Evolutionary conservation across 1,140 invertebrate genomes (phyloP).

Genomic region (Onthophagus taurus): DNA sequence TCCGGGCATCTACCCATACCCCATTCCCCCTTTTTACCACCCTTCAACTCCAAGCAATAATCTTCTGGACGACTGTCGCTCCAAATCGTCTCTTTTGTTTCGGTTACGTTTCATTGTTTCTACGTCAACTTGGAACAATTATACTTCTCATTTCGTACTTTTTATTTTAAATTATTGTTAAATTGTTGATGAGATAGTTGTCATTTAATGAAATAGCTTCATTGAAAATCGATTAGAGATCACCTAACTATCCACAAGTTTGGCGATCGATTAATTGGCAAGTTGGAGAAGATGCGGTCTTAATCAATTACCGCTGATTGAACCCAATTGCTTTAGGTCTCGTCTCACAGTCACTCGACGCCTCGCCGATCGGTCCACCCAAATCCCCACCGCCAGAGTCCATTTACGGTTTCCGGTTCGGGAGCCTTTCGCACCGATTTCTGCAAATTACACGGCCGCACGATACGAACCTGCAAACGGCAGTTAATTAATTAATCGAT

Average conservation of each 20-base stretch:
- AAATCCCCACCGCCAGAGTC: too few species aligned
- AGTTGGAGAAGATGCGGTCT: slow-evolving; percentile 17
- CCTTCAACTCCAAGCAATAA: too few species aligned
- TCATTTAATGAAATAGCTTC: too few species aligned
- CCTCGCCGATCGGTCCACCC: neutral
- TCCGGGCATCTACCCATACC: too few species aligned
- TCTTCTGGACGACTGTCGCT: too few species aligned
- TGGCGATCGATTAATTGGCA: slow-evolving; percentile 16
- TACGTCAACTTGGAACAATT: neutral
- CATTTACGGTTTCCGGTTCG: neutral
- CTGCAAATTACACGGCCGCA: neutral
- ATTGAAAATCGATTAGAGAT: too few species aligned
- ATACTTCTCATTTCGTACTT: neutral
- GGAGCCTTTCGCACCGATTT: neutral
- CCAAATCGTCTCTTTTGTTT: neutral
- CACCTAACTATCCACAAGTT: too few species aligned
- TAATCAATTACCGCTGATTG: slow-evolving; percentile 26
- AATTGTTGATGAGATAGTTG: neutral
- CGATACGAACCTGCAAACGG: too few species aligned
- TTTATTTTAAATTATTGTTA: neutral
- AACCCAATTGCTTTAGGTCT: slow-evolving; percentile 20
- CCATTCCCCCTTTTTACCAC: too few species aligned
- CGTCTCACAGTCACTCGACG: slow-evolving; percentile 2
- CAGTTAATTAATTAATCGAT: too few species aligned
- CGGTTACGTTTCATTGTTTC: neutral